Evolutionary conservation across 1,140 invertebrate genomes (phyloP), one percentile per base, ranked within the genome.

Genomic region (Drosophila nasuta): DNA sequence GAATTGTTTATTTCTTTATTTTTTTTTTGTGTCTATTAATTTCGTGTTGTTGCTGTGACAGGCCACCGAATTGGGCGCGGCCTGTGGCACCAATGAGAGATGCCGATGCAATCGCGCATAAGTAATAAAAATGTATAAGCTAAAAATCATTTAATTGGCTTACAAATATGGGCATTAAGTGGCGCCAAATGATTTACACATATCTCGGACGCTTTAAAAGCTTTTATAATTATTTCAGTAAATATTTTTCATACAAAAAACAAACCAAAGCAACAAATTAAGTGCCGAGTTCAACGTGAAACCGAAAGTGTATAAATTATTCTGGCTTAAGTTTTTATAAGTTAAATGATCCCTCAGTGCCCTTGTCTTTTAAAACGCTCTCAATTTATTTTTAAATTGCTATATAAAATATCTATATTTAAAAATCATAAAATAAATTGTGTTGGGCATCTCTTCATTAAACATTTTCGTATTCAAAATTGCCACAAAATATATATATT

Each of bases 71-170:
- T 72, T 71, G 83, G 82, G 82, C 65, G 82, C 66, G 83, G 82
- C 75, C 46, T 63, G 69, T 72, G 70, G 43, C 82, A 59, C 43
- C 57, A 56, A 30, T 51, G 11, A 0, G n/a, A 38, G 35, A 11
- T n/a, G 41, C 41, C 65, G 43, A 43, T 54, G 52, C 68, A 67
- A 49, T 41, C 35, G 62, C 35, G 62, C 25, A 45, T 35, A 25
- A 67, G 20, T 11, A 66, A 72, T 49, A 28, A 60, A 70, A 33
- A 33, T 41, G 30, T 45, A 56, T 10, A 48, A 28, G 57, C 72
- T 62, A 71, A 75, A 76, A 79, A 57, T 17, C 70, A 73, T 76
- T 82, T 82, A 86, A 86, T 86, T 86, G 82, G 69, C 75, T 54
- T 66, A 60, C 83, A 82, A 73, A 87, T 79, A 77, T 56, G 72